These are phyloP conservation scores for Pterostichus niger DNA, from an alignment of 2,888 invertebrate genomes.

Conservation along the genomic window DNA sequence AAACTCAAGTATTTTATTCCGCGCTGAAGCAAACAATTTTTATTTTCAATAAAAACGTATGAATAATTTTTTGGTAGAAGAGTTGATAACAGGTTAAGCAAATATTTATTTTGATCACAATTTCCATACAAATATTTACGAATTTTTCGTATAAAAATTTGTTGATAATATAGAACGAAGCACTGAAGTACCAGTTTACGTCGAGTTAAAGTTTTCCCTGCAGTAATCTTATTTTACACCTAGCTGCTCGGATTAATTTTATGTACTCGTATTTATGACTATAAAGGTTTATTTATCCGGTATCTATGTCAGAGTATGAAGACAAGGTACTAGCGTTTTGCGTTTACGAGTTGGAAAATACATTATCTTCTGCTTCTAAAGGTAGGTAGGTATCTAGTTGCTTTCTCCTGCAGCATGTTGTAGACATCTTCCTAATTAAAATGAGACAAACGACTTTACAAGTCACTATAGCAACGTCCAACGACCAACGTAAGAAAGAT, in stretches of 20 bases:
- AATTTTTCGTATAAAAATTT: slow-evolving; percentile 8
- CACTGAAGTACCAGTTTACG: too few relatives aligned
- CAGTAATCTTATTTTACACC: too few relatives aligned
- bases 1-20: too few relatives aligned
- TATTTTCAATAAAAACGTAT: too few relatives aligned
- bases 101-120: slow-evolving; percentile 22
- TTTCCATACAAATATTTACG: slow-evolving; percentile 10
- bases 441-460: slow-evolving; percentile 65
- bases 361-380: slow-evolving; percentile 50
- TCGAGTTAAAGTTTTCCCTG: too few relatives aligned
- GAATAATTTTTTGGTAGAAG: slow-evolving; percentile 1
- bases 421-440: slow-evolving; percentile 66
- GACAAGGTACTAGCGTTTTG: slow-evolving; percentile 13
- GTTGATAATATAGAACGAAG: too few relatives aligned
- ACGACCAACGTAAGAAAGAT: slow-evolving; percentile 16
- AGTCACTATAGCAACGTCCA: slow-evolving; percentile 29
- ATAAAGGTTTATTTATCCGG: slow-evolving; percentile 14
- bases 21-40: too few relatives aligned
- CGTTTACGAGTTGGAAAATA: slow-evolving; percentile 25
- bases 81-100: slow-evolving; percentile 10
- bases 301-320: slow-evolving; percentile 3
- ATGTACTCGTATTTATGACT: slow-evolving; percentile 22
- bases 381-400: slow-evolving; percentile 5
- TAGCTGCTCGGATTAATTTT: not conserved
- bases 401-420: slow-evolving; percentile 53